Evolutionary conservation across 2,888 invertebrate genomes (phyloP).

Genomic region (Gortyna flavago): DNA sequence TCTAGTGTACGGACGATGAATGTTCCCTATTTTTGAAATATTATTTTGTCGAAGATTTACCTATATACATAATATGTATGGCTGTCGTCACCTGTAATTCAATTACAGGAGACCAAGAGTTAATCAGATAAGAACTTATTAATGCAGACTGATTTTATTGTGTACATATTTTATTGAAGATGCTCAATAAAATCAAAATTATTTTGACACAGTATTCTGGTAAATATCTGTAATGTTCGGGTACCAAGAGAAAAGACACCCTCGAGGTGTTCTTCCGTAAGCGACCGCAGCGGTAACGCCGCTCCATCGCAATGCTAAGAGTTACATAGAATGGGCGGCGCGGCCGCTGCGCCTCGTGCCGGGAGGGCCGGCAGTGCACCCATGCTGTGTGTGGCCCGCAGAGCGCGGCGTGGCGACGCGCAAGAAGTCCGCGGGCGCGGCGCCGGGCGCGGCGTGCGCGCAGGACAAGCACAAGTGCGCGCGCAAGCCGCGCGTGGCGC

Average conservation of each 20-base stretch:
- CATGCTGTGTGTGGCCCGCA: not conserved
- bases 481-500: conserved; percentile 84
- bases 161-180: not conserved
- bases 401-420: conserved; percentile 66
- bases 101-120: no score
- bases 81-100: no score
- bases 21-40: no score
- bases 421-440: conserved; percentile 73
- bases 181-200: not conserved
- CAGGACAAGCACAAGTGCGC: conserved; percentile 83
- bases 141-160: not conserved
- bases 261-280: not conserved
- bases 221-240: no score
- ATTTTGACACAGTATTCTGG: not conserved
- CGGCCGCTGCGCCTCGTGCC: not conserved
- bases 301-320: not conserved
- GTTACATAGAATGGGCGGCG: not conserved
- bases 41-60: no score
- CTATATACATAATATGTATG: no score
- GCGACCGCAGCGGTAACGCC: not conserved
- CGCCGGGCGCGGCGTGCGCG: conserved; percentile 43
- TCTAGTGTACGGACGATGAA: no score
- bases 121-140: not conserved
- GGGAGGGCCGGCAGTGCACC: no score
- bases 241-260: not conserved